Evolutionary conservation across 2,113 vertebrate species (phyloP).

Genomic region (Aramus guarauna): DNA sequence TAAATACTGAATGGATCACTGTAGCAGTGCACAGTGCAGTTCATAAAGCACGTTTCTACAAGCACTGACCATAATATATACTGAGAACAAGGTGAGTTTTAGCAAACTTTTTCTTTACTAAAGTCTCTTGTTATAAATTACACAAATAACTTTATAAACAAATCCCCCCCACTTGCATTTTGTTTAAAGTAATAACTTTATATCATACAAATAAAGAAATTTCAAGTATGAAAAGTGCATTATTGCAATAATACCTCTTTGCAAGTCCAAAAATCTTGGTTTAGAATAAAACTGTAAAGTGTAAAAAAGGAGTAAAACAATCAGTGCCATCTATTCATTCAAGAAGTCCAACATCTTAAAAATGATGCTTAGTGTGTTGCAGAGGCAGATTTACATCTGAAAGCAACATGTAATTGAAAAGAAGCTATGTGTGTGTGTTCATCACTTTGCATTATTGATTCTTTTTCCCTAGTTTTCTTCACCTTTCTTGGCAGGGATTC

Average conservation of each 20-base stretch:
- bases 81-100: slow-evolving; percentile 74
- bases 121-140: slow-evolving; percentile 84
- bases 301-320: slow-evolving; percentile 76
- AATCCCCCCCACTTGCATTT: slow-evolving; percentile 77
- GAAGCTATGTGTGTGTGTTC: slow-evolving; percentile 60
- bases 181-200: slow-evolving; percentile 80
- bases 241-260: slow-evolving; percentile 99
- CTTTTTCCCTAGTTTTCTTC: slow-evolving; percentile 23
- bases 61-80: background rate
- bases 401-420: slow-evolving; percentile 74
- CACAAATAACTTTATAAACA: slow-evolving; percentile 78
- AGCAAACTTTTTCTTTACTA: slow-evolving; percentile 78
- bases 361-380: slow-evolving; percentile 72
- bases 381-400: slow-evolving; percentile 72
- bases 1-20: background rate
- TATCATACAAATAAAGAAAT: slow-evolving; percentile 84
- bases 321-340: slow-evolving; percentile 78
- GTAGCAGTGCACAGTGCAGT: background rate
- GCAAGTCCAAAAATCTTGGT: slow-evolving; percentile 97
- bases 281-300: slow-evolving; percentile 96
- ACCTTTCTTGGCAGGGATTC: slow-evolving; percentile 48
- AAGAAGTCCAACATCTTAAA: slow-evolving; percentile 75
- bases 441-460: slow-evolving; percentile 33
- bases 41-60: background rate
- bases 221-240: slow-evolving; percentile 99